phyloP scores from a whole-genome alignment of 2,113 vertebrate species.

The Melozone crissalis region DNA sequence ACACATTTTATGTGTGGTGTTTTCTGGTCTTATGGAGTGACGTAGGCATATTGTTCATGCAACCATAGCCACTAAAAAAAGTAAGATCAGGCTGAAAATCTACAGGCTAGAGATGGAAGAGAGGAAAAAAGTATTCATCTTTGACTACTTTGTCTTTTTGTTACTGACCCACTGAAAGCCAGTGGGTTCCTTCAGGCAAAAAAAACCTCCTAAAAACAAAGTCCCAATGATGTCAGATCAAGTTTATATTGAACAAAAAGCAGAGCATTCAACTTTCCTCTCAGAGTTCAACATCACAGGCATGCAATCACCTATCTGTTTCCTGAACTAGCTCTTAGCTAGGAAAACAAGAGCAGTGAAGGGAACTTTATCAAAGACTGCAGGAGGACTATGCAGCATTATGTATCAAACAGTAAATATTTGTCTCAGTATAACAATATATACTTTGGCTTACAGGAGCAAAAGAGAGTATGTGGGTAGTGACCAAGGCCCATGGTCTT shows the following conservation, averaged over 20 bases:
- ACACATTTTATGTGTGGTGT: not conserved
- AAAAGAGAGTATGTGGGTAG: not conserved
- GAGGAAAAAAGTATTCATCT: not conserved
- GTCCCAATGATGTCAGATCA: not conserved
- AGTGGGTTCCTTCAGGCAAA: not conserved
- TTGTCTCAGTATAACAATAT: not conserved
- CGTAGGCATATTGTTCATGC: not conserved
- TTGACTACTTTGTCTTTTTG: not conserved
- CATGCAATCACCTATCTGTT: not conserved
- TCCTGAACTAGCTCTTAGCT: not conserved
- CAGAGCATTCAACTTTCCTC: not conserved
- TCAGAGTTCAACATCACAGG: not conserved
- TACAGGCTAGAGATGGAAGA: not conserved
- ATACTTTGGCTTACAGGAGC: not conserved
- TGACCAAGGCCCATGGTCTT: not conserved
- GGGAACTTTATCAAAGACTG: not conserved
- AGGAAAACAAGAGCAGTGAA: not conserved
- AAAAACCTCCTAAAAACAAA: not conserved
- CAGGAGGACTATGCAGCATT: not conserved
- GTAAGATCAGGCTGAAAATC: not conserved
- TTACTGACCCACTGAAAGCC: not conserved
- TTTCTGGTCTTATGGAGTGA: not conserved
- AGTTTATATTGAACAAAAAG: not conserved
- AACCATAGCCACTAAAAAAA: not conserved
- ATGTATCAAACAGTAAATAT: not conserved